Conservation (phyloP, 2,888 invertebrate species). For the Conchocele bisecta region DNA sequence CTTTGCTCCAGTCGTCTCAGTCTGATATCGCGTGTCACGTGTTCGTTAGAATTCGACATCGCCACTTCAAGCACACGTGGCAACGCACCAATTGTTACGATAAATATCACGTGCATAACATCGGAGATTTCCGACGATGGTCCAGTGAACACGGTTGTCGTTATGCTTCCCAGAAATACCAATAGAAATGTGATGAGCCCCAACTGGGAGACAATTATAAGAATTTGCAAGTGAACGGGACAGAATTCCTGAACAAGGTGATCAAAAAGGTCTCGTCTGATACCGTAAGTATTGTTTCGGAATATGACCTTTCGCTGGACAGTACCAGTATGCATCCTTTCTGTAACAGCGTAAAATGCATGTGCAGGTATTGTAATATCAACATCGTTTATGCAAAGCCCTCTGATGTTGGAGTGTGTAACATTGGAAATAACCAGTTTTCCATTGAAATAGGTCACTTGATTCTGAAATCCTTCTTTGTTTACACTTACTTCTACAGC, state of each 20-base stretch:
- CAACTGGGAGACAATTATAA: constrained; percentile 12
- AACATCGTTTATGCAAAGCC: background rate
- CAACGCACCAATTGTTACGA: constrained; percentile 36
- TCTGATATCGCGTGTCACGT: constrained; percentile 28
- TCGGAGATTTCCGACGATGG: constrained; percentile 22
- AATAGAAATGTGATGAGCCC: constrained; percentile 16
- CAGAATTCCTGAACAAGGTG: constrained; percentile 8
- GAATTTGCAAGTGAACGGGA: constrained; percentile 32
- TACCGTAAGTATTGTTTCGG: constrained; percentile 18
- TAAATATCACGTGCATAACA: constrained; percentile 48
- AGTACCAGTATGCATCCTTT: too few species aligned
- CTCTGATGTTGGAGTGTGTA: background rate
- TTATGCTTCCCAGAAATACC: background rate
- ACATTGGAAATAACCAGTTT: constrained; percentile 12
- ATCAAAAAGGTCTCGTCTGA: constrained; percentile 25
- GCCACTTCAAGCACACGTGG: constrained; percentile 39
- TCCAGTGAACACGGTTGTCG: background rate
- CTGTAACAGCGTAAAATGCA: too few species aligned
- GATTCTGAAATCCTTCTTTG: constrained; percentile 8
- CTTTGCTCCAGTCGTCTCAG: background rate
- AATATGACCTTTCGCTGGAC: background rate
- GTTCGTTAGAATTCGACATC: constrained; percentile 16
- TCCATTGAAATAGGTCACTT: background rate
- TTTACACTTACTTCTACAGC: constrained; percentile 14
- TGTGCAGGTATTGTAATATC: background rate